Base-by-base conservation (phyloP, 2,113 vertebrate species). In the Callospermophilus lateralis region DNA sequence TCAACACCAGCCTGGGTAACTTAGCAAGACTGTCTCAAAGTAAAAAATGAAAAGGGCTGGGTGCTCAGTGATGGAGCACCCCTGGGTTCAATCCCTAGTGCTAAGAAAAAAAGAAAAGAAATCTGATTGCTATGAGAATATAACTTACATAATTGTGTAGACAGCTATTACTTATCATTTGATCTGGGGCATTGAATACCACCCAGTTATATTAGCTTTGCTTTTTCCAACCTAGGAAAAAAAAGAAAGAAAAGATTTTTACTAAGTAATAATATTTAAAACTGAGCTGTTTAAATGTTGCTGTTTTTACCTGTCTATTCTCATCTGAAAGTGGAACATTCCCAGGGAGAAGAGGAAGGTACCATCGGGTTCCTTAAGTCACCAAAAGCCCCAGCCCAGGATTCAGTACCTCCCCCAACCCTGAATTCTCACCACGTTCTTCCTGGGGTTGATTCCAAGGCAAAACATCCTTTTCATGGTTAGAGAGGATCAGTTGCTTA, bases 221-320 rank as follows among this genome's bases (percentile, higher is more conserved):
- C n/a, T 80, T 89, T 94, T 94, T 45, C 45, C 8, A 45, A 45
- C 45, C 45, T 45, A 58, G 7, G 22, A 58, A 42, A 58, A 83
- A 32, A 81, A 76, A 81, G 48, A 80, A 92, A 93, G 45, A 45
- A 45, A 91, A 89, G 88, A 74, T 89, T 96, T 97, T 97, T 97
- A 97, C 78, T 72, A 86, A 98, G 83, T 93, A 98, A 98, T 97
- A 97, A 97, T 96, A 96, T 95, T 97, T 81, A 83, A 97, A 98
- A 95, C 95, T 93, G 92, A 97, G 96, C 98, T 98, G 98, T 99
- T 98, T 98, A 94, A 98, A 98, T 98, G 98, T 98, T 98, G 98
- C 98, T 98, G 98, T 98, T 98, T 98, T 98, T 98, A 98, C 97
- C 98, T 98, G 98, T 98, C 98, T 98, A 98, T 99, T 98, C 97